Evolutionary conservation across 2,888 invertebrate species (phyloP).

Genomic region (Nephrocerus scutellatus): DNA sequence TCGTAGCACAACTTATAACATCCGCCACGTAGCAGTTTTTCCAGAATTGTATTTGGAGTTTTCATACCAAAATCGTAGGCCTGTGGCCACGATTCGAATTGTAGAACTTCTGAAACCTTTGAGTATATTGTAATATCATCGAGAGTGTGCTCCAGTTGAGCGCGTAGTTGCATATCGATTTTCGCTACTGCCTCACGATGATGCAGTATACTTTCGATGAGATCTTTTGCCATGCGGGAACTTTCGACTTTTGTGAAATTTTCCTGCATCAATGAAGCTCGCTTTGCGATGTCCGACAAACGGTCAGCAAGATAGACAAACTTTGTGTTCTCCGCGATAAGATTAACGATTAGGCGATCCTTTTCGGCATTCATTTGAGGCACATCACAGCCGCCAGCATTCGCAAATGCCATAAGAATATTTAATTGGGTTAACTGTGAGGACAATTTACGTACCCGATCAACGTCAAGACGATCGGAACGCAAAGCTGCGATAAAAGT

Average conservation of each 20-base stretch:
- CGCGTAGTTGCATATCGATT: conserved; percentile 35
- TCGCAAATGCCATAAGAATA: conserved; percentile 27
- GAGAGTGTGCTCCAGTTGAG: conserved; percentile 52
- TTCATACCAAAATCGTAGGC: conserved; percentile 49
- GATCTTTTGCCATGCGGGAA: conserved; percentile 35
- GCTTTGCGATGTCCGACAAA: conserved; percentile 33
- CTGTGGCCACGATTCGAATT: conserved; percentile 55
- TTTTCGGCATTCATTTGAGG: too few relatives aligned
- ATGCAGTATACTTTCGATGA: conserved; percentile 48
- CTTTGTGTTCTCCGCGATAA: conserved; percentile 32
- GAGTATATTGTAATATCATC: conserved; percentile 59
- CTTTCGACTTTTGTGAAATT: conserved; percentile 41
- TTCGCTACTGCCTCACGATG: conserved; percentile 47
- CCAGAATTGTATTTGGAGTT: conserved; percentile 39
- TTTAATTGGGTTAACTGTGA: conserved; percentile 25
- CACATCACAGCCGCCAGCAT: too few relatives aligned
- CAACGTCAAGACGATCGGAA: conserved; percentile 31
- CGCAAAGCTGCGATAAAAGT: conserved; percentile 33
- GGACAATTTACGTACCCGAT: conserved; percentile 22
- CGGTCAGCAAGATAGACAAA: conserved; percentile 32
- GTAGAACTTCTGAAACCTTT: conserved; percentile 54
- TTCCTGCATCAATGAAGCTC: conserved; percentile 34
- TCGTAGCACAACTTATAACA: conserved; percentile 56
- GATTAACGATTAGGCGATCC: conserved; percentile 30
- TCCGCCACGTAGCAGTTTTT: conserved; percentile 33